These are phyloP conservation scores for Notothenia rossii DNA, from an alignment of 2,113 vertebrate genomes.

Conservation along the genomic window DNA sequence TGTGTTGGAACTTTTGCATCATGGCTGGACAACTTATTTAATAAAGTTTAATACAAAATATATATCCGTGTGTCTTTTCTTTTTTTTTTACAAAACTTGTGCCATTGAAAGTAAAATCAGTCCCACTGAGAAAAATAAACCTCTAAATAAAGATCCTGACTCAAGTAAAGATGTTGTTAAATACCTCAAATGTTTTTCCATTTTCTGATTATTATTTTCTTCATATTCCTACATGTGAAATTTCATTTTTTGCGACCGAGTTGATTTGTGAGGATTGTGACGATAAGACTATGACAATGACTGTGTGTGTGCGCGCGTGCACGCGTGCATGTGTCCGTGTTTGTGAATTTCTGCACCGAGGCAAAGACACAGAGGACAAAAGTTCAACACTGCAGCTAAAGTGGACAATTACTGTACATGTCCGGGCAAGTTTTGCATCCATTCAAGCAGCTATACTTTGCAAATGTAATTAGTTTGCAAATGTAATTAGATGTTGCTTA, in stretches of 20 bases:
- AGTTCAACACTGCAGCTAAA: slow-evolving; percentile 72
- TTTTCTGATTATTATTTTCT: too few relatives aligned
- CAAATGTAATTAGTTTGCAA: slow-evolving; percentile 43
- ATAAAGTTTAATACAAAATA: background rate
- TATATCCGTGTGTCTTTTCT: too few relatives aligned
- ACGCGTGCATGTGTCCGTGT: too few relatives aligned
- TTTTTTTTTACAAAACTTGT: too few relatives aligned
- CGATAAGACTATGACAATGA: too few relatives aligned
- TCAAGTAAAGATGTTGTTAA: too few relatives aligned
- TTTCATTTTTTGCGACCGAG: too few relatives aligned
- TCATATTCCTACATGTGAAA: too few relatives aligned
- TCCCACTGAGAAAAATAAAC: background rate
- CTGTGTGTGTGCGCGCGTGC: too few relatives aligned
- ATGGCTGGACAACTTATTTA: background rate
- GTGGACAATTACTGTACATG: slow-evolving; percentile 75
- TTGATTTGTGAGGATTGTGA: too few relatives aligned
- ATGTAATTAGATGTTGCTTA: slow-evolving; percentile 27
- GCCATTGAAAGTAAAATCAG: background rate
- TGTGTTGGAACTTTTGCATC: background rate
- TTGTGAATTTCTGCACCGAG: slow-evolving; percentile 32
- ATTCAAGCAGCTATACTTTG: slow-evolving; percentile 48
- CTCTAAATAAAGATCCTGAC: background rate
- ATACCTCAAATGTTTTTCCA: too few relatives aligned
- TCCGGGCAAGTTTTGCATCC: slow-evolving; percentile 70
- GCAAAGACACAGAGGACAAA: slow-evolving; percentile 75